phyloP scores from a whole-genome alignment of 2,797 vertebrate species.

The Thaleichthys pacificus region DNA sequence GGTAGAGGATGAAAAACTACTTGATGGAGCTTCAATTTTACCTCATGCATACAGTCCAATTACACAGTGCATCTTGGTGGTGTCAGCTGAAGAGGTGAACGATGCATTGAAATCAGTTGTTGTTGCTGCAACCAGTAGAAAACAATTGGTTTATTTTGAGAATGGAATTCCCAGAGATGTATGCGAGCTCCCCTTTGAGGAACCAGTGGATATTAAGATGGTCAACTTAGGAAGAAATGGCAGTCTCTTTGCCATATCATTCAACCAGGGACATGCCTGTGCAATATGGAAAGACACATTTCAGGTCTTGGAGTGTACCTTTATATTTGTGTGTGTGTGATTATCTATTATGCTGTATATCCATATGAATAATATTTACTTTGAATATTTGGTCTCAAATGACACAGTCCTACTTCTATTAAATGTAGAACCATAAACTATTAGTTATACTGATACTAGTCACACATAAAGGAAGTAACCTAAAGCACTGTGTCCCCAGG shows the following conservation, averaged over 20 bases:
- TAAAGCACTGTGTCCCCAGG: conserved; percentile 67
- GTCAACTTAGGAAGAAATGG: conserved; percentile 72
- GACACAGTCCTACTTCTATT: neutral
- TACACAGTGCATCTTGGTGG: conserved; percentile 72
- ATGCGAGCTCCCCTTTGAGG: conserved; percentile 82
- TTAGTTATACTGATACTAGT: neutral
- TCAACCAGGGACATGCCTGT: conserved; percentile 76
- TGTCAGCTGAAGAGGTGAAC: conserved; percentile 57
- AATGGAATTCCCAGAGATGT: conserved; percentile 78
- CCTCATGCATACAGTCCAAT: conserved; percentile 82
- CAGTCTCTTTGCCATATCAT: conserved; percentile 77
- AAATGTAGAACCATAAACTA: neutral
- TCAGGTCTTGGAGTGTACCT: neutral
- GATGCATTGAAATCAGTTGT: conserved; percentile 67
- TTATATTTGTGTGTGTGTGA: neutral
- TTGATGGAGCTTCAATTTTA: conserved; percentile 73
- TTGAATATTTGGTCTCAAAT: too few relatives aligned
- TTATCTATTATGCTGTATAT: neutral
- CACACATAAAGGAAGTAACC: neutral
- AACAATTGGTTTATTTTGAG: conserved; percentile 86
- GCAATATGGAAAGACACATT: conserved; percentile 75
- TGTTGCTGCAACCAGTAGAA: conserved; percentile 76
- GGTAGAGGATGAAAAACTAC: conserved; percentile 66
- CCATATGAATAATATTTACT: neutral
- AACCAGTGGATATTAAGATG: conserved; percentile 73